phyloP scores from a whole-genome alignment of 1,140 invertebrate species.

The Bombus haemorrhoidalis region DNA sequence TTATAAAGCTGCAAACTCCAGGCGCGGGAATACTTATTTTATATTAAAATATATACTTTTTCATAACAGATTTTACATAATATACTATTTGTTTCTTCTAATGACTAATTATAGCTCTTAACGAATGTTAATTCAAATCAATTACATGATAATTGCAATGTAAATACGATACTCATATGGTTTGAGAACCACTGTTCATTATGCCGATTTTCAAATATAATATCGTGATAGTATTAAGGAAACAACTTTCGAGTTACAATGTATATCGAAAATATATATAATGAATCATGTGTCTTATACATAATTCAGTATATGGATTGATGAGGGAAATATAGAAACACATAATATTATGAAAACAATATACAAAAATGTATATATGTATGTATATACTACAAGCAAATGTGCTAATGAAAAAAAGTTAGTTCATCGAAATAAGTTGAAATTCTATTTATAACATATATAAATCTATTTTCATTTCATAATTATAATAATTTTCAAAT shows the following conservation, averaged over 20 bases:
- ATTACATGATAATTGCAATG: not conserved
- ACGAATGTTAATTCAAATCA: not conserved
- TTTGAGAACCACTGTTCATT: not conserved
- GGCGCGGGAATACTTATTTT: constrained; percentile 27
- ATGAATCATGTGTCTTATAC: not conserved
- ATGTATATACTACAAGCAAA: not conserved
- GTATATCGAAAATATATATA: not conserved
- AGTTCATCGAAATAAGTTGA: too few relatives aligned
- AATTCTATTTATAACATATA: not conserved
- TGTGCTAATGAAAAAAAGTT: not conserved
- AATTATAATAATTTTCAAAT: not conserved
- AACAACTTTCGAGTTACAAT: not conserved
- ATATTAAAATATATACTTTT: not conserved
- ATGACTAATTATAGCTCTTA: not conserved
- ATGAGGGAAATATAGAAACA: not conserved
- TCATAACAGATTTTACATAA: not conserved
- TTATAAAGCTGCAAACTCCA: constrained; percentile 6
- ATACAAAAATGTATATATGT: not conserved
- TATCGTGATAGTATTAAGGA: not conserved
- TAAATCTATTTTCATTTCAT: not conserved
- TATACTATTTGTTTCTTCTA: too few relatives aligned
- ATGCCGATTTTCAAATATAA: not conserved
- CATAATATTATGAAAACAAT: not conserved
- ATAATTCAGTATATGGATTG: not conserved
- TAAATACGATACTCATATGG: not conserved